A percentile compares a stretch with the other conserved stretches of the same genome.
phyloP scores from a whole-genome alignment of 2,888 invertebrate genomes.

The Laothoe populi region DNA sequence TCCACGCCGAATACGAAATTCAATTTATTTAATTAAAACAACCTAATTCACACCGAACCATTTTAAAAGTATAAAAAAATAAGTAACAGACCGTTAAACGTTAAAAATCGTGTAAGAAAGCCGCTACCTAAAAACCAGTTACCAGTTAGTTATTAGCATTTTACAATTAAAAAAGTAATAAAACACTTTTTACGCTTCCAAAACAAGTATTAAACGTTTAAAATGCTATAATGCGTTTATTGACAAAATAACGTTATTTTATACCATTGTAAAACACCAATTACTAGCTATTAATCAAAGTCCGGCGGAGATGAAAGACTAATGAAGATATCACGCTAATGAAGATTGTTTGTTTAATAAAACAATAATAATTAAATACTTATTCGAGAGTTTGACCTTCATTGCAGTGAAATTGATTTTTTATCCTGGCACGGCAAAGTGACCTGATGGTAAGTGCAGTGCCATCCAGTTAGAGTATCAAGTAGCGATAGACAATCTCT shows the following conservation, averaged over 20 bases:
- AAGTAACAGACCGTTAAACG: not conserved
- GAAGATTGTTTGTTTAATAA: conserved; percentile 27
- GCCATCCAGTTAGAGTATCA: no score
- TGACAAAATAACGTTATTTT: conserved; percentile 53
- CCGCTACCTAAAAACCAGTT: conserved; percentile 20
- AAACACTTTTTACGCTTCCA: conserved; percentile 31
- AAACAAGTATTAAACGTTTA: conserved; percentile 35
- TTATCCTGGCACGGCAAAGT: no score
- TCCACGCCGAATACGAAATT: not conserved
- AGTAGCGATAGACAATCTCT: no score
- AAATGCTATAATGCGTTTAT: conserved; percentile 48
- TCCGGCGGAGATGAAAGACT: conserved; percentile 26
- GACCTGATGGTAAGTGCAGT: no score
- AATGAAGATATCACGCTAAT: conserved; percentile 20
- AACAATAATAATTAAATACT: conserved; percentile 17
- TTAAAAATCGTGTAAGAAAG: conserved; percentile 7
- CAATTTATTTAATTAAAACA: not conserved
- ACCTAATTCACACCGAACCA: conserved; percentile 15
- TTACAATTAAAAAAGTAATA: conserved; percentile 23
- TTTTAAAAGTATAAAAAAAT: conserved; percentile 12
- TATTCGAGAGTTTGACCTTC: not conserved
- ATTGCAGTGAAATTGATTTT: not conserved
- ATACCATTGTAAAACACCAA: conserved; percentile 46
- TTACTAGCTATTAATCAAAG: conserved; percentile 52
- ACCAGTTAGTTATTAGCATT: conserved; percentile 10